Conservation (phyloP, 2,797 vertebrate genomes). For the Coranthus polyacanthus region DNA sequence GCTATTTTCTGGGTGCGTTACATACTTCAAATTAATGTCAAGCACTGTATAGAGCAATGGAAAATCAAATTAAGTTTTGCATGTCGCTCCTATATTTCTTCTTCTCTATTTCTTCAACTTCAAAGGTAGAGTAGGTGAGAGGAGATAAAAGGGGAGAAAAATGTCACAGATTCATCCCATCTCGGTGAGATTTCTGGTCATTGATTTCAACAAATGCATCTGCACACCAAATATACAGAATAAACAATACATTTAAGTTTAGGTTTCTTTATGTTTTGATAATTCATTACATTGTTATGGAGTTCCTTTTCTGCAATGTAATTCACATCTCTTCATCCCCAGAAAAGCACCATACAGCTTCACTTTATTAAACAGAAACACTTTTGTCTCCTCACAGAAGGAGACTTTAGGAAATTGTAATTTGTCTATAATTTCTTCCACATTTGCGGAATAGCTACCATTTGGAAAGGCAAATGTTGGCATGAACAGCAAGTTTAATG, state of each 20-base stretch:
- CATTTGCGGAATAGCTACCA: constrained; percentile 8
- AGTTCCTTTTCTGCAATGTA: background rate
- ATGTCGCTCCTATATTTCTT: background rate
- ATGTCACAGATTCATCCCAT: background rate
- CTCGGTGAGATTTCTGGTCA: too few relatives aligned
- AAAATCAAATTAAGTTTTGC: background rate
- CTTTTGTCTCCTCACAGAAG: background rate
- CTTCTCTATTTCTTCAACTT: constrained; percentile 6
- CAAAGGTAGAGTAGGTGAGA: background rate
- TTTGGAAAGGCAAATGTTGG: constrained; percentile 16
- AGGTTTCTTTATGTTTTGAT: background rate
- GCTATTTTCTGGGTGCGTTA: background rate
- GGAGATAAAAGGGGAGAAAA: background rate
- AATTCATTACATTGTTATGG: background rate
- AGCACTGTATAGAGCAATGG: background rate
- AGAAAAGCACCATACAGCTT: background rate
- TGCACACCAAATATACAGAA: background rate
- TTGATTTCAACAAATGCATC: too few relatives aligned
- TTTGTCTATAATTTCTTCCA: constrained; percentile 31
- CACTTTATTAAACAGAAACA: background rate
- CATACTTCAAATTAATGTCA: constrained; percentile 2
- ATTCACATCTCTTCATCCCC: background rate
- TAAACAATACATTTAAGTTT: background rate
- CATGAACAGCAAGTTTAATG: constrained; percentile 19
- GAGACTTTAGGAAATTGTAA: constrained; percentile 1